These are phyloP conservation scores for Hofmannophila pseudospretella DNA, from an alignment of 2,888 invertebrate genomes.

Conservation along the genomic window DNA sequence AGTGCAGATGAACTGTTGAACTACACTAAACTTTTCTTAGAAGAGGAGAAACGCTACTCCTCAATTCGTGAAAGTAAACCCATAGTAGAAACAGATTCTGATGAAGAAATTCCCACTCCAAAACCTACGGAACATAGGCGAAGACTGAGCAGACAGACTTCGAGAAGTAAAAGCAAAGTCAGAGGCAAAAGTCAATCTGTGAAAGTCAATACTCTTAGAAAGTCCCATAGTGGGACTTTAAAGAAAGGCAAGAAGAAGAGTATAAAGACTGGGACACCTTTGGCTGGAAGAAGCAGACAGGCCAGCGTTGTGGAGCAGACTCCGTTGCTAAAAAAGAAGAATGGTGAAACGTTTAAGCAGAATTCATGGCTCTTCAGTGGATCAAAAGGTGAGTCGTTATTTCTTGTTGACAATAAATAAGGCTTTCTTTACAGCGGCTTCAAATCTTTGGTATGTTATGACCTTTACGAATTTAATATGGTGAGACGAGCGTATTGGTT, in stretches of 20 bases:
- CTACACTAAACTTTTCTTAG: slow-evolving; percentile 57
- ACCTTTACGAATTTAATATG: too few relatives aligned
- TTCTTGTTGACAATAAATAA: too few relatives aligned
- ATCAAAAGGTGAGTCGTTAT: slow-evolving; percentile 49
- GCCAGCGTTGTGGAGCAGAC: slow-evolving; percentile 62
- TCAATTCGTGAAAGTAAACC: slow-evolving; percentile 36
- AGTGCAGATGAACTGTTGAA: slow-evolving; percentile 55
- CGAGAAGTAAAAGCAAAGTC: slow-evolving; percentile 67
- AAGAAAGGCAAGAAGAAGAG: slow-evolving; percentile 68
- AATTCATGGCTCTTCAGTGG: slow-evolving; percentile 68
- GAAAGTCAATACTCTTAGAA: slow-evolving; percentile 63
- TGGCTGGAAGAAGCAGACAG: slow-evolving; percentile 55
- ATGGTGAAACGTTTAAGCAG: slow-evolving; percentile 48
- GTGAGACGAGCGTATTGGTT: too few relatives aligned
- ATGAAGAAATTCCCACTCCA: slow-evolving; percentile 53
- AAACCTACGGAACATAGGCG: slow-evolving; percentile 61
- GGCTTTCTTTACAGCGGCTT: too few relatives aligned
- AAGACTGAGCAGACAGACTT: slow-evolving; percentile 63
- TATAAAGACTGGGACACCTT: slow-evolving; percentile 37
- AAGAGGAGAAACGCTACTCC: slow-evolving; percentile 58
- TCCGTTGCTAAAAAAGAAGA: slow-evolving; percentile 56
- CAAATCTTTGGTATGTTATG: too few relatives aligned
- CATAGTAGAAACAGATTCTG: slow-evolving; percentile 56
- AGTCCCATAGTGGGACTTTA: slow-evolving; percentile 67
- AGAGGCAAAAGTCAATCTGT: slow-evolving; percentile 67